These are phyloP conservation scores for Trissoscelio sp. DNA, from an alignment of 2,888 invertebrate genomes.

Conservation along the genomic window DNA sequence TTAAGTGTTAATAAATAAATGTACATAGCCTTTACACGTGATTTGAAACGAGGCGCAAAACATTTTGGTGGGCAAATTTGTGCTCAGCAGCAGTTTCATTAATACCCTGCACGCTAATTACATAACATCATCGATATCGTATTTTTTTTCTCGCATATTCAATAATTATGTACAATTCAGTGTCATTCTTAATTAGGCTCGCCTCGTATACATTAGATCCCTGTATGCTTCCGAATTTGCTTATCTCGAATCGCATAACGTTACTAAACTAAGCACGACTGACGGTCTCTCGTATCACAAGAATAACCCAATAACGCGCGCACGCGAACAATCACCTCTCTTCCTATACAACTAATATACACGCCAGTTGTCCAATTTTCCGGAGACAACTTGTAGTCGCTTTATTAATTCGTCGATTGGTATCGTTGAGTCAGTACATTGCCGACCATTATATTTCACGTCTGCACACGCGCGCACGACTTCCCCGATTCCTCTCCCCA, in stretches of 20 bases:
- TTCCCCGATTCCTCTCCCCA: conserved; percentile 50
- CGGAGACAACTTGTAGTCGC: conserved; percentile 53
- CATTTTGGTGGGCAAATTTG: too few species aligned
- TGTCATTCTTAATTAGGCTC: conserved; percentile 74
- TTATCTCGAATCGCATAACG: conserved; percentile 78
- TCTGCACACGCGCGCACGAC: conserved; percentile 64
- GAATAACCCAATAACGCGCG: conserved; percentile 75
- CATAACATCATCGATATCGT: conserved; percentile 79
- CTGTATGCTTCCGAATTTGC: conserved; percentile 84
- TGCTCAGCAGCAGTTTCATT: conserved; percentile 46
- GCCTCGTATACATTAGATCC: conserved; percentile 79
- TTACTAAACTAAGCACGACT: conserved; percentile 77
- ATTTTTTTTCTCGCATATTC: conserved; percentile 75
- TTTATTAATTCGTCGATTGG: conserved; percentile 69
- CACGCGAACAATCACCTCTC: conserved; percentile 68
- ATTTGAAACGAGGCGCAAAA: too few species aligned
- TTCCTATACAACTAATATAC: conserved; percentile 71
- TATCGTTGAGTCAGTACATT: conserved; percentile 56
- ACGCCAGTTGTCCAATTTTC: conserved; percentile 64
- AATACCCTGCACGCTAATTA: conserved; percentile 60
- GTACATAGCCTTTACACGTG: too few species aligned
- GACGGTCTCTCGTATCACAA: conserved; percentile 80
- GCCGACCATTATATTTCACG: conserved; percentile 65
- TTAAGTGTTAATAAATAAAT: too few species aligned
- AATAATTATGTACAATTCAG: conserved; percentile 81